Conservation (phyloP, 2,797 vertebrate genomes). For the Coccyzus lansbergi region DNA sequence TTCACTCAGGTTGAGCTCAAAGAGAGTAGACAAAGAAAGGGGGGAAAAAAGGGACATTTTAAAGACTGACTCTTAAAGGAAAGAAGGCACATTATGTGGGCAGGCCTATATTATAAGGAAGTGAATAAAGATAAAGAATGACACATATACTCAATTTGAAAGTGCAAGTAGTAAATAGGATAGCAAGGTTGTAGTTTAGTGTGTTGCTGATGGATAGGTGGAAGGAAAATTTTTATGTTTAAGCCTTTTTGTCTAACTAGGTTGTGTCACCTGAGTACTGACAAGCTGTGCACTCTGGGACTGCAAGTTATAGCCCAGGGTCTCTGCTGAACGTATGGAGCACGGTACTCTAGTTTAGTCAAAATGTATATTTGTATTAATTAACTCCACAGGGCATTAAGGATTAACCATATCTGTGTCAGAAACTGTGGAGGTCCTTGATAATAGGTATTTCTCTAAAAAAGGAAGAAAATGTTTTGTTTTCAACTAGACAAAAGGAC, state of each 20-base stretch:
- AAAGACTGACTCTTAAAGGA: background rate
- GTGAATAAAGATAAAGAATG: background rate
- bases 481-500: background rate
- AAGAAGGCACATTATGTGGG: background rate
- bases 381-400: background rate
- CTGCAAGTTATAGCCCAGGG: background rate
- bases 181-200: background rate
- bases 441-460: background rate
- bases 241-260: background rate
- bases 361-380: background rate
- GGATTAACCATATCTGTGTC: background rate
- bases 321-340: background rate
- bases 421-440: background rate
- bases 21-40: background rate
- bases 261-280: background rate
- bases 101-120: background rate
- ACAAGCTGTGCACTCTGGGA: background rate
- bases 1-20: background rate
- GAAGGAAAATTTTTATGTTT: background rate
- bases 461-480: background rate
- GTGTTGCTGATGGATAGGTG: background rate
- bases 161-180: background rate
- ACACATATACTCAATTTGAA: background rate
- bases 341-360: background rate
- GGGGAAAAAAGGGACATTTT: background rate